These are phyloP conservation scores for Knipowitschia caucasica DNA, from an alignment of 2,797 vertebrate species.

Conservation along the genomic window DNA sequence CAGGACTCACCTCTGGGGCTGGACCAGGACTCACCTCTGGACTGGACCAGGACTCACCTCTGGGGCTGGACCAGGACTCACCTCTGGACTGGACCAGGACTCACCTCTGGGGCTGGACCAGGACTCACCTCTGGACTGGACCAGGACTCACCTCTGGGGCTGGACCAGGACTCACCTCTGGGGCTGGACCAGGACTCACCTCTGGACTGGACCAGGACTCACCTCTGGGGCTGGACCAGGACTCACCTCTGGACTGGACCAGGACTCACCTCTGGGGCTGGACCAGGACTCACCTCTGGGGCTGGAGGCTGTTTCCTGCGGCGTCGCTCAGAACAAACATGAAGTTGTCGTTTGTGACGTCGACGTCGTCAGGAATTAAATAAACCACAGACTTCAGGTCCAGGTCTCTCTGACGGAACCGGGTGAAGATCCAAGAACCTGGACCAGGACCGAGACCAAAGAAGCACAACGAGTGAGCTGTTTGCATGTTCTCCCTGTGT, in stretches of 20 bases:
- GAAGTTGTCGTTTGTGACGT: slow-evolving; percentile 72
- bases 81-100: slow-evolving; percentile 69
- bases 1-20: no score
- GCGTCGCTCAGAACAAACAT: slow-evolving; percentile 68
- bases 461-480: slow-evolving; percentile 23
- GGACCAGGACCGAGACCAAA: not conserved
- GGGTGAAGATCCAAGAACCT: slow-evolving; percentile 68
- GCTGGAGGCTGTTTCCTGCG: slow-evolving; percentile 64
- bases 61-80: slow-evolving; percentile 52
- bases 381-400: slow-evolving; percentile 62
- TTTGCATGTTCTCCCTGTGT: slow-evolving; percentile 69
- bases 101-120: not conserved
- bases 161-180: slow-evolving; percentile 60
- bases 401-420: slow-evolving; percentile 73
- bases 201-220: no score
- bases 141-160: no score
- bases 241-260: no score
- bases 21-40: no score
- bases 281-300: slow-evolving; percentile 48
- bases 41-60: slow-evolving; percentile 68
- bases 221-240: slow-evolving; percentile 67
- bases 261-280: slow-evolving; percentile 21
- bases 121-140: no score
- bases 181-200: not conserved
- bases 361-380: slow-evolving; percentile 59